Base-by-base conservation (phyloP, 2,888 invertebrate genomes). In the Dione juno region DNA sequence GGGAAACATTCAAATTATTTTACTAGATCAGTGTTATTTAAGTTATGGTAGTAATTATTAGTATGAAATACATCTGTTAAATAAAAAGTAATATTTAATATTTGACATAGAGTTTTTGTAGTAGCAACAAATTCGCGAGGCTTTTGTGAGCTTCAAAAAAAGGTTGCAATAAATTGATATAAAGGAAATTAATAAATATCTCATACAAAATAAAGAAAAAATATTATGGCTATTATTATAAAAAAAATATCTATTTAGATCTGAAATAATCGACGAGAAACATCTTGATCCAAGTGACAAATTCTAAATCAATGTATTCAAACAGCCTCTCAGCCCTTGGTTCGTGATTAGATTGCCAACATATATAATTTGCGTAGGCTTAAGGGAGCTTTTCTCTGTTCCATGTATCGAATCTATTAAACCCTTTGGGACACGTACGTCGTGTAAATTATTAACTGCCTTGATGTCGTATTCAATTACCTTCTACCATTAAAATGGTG, bases 301-400 rank as follows among this genome's bases (percentile, higher is more conserved):
- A 61, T 72, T 58, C 67, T 67, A 72, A 67, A 69, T 69, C 74
- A 69, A 69, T 71, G 69, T 67, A 69, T 74, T 69, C 66, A 69
- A 67, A 69, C 57, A 63, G 43, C 57, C 64, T 58, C 48, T 65
- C 50, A 69, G 48, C 72, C 70, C 70, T 74, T 67, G 52, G 71
- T 59, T 59, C 71, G 73, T 72, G 76, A 77, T 77, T 74, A 70
- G 67, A 75, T 77, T 71, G 78, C 74, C 40, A 73, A 77, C 70
- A 74, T 74, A 68, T 75, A 66, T 71, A 64, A 70, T 67, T 74
- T 73, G 69, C 67, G 67, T 52, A 63, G 50, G 67, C 69, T 70
- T 70, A 63, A 58, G 73, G 21, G 67, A 67, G 66, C 67, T 72
- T 71, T 69, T 35, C 65, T 67, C 66, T 69, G 45, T 58, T 61